Base-by-base conservation (phyloP, 2,797 vertebrate species). In the Zalophus californianus region DNA sequence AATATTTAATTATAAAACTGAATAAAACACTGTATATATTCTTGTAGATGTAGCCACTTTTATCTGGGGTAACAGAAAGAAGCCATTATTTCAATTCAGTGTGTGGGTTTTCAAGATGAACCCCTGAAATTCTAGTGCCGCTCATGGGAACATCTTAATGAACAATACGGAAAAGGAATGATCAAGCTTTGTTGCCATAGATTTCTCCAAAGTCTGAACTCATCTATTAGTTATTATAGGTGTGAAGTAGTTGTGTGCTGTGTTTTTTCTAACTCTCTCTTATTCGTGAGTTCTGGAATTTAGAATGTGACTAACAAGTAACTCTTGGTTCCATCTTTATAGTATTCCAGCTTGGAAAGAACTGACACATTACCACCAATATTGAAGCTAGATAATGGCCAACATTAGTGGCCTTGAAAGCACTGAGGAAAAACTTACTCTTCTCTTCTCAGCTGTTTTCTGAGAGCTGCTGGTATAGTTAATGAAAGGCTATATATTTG, bases 141-240 rank as follows among this genome's bases (percentile, higher is more conserved):
- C 62, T 86, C 54, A 29, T n/a, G 68, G 54, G 29, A 87, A 15
- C 7, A 11, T 91, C 54, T 95, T 95, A 79, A 75, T 58, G 83
- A 93, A 85, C 2, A 56, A 35, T 38, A 91, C 5, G 54, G 38
- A 83, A 91, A 93, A 92, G 91, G 90, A 97, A 32, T 92, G 35
- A 84, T 72, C 91, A 58, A 86, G 20, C 60, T 91, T 77, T 83
- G 72, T 58, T 79, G 25, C 9, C 25, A 3, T 23, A 79, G 35
- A 89, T 62, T 93, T 70, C 48, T 90, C 20, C 13, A 52, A 84
- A 97, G 41, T 38, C 58, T 78, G 18, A 48, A 25, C 23, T 91
- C 38, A 77, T 91, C 14, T 82, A 23, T 90, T 92, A 89, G 80
- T 27, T 75, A 48, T 86, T 79, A 84, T n/a, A 91, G 56, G 70